phyloP scores from a whole-genome alignment of 2,113 vertebrate species.

The Dinomys branickii region DNA sequence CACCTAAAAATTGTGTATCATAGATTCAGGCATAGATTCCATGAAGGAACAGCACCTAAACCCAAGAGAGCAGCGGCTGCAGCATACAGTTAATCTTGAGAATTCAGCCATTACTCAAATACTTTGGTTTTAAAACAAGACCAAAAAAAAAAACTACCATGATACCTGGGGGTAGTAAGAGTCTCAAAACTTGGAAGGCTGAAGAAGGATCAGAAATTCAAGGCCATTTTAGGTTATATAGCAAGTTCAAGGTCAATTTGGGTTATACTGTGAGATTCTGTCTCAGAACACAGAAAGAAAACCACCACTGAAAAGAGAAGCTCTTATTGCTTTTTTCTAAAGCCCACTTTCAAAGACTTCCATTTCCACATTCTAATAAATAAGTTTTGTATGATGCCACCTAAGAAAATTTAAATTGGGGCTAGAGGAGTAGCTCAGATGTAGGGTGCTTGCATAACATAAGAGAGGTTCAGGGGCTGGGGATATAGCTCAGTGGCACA shows the following conservation, averaged over 20 bases:
- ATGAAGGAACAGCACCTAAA: too few species aligned
- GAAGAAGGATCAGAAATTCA: background rate
- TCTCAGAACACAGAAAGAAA: background rate
- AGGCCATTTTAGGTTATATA: background rate
- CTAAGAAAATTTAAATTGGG: background rate
- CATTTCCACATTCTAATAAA: background rate
- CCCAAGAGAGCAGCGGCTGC: too few species aligned
- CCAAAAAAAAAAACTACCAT: background rate
- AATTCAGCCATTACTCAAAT: too few species aligned
- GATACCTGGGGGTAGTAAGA: background rate
- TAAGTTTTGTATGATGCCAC: background rate
- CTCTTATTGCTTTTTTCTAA: background rate
- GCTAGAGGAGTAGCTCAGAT: background rate
- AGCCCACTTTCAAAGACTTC: background rate
- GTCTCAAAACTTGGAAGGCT: background rate
- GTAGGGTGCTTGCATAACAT: too few species aligned
- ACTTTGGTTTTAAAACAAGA: too few species aligned
- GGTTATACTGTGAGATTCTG: background rate
- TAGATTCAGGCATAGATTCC: too few species aligned
- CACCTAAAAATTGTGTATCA: too few species aligned
- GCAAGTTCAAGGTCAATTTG: background rate
- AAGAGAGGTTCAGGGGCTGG: too few species aligned
- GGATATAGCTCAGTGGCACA: too few species aligned
- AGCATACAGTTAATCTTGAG: too few species aligned
- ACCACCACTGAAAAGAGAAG: background rate